Evolutionary conservation across 2,797 vertebrate species (phyloP), one percentile per base, ranked within the genome.

Genomic region (Euthynnus affinis): DNA sequence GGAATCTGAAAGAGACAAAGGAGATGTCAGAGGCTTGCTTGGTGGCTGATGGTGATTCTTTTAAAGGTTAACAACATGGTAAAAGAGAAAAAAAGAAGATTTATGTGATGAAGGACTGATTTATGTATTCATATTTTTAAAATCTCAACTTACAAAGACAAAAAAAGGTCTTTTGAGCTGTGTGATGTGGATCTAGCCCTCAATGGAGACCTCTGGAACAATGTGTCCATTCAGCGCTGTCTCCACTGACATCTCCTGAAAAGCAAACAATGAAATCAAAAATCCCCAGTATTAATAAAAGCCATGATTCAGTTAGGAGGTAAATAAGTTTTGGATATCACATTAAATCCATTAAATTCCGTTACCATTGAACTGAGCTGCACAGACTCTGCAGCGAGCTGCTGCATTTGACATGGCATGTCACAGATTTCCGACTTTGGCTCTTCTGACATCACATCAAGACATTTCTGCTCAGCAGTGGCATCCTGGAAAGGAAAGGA

Each of bases 151-250:
- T 88, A 91, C 87, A 84, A 71, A 84, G 51, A 87, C 63, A 82
- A 72, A 80, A 55, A n/a, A 64, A 66, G 42, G 25, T 72, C 51
- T 77, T 76, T 56, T 18, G 72, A 86, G 78, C 72, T 85, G 67
- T 70, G 15, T 46, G 42, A 6, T 23, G 53, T 37, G 22, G 42
- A 12, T 89, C 82, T 93, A 94, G 65, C 92, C 85, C 84, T 95
- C 92, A 4, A 90, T 94, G 63, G 91, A 80, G 32, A 95, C 89
- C 75, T 94, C 91, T 66, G 91, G 81, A 76, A 78, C 79, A 2
- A 91, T 58, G 84, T 93, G 93, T 86, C 91, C 90, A 71, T 93
- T 94, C 80, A 93, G 48, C 5, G 65, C 5, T 2, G 74, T 29
- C 68, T 92, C 93, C 70, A 88, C 71, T 6, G 89, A 32, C 62